phyloP scores from a whole-genome alignment of 2,113 vertebrate species.

The Xyrauchen texanus region DNA sequence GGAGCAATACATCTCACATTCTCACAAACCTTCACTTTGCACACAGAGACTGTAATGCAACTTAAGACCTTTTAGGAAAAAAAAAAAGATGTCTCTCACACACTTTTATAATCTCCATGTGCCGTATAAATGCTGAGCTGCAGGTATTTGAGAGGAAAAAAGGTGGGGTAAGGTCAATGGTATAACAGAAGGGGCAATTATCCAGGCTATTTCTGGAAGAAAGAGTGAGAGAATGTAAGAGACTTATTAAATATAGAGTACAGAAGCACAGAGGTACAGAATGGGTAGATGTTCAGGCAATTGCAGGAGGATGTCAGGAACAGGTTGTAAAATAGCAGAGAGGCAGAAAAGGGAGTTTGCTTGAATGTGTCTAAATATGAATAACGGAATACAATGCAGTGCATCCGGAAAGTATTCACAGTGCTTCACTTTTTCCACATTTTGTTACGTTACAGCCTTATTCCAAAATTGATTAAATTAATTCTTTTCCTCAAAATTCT shows the following conservation, averaged over 20 bases:
- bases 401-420: too few relatives aligned
- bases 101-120: background rate
- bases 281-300: slow-evolving; percentile 25
- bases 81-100: background rate
- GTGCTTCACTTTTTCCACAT: too few relatives aligned
- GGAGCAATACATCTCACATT: background rate
- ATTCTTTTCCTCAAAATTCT: too few relatives aligned
- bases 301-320: slow-evolving; percentile 11
- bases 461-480: too few relatives aligned
- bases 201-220: slow-evolving; percentile 13
- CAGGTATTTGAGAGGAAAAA: slow-evolving; percentile 1
- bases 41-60: slow-evolving; percentile 4
- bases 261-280: background rate
- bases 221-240: slow-evolving; percentile 7
- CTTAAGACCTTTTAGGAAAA: background rate
- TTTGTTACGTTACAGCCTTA: too few relatives aligned
- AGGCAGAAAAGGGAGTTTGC: slow-evolving; percentile 2
- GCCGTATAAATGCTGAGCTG: slow-evolving; percentile 1
- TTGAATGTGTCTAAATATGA: background rate
- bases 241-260: slow-evolving; percentile 29
- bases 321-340: slow-evolving; percentile 4
- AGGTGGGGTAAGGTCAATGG: background rate
- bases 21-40: background rate
- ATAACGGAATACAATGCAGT: slow-evolving; percentile 16
- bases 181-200: slow-evolving; percentile 33